Percentiles rank a stretch among this genome's conserved stretches.
Conservation (phyloP, 1,140 invertebrate species). For the Condylostylus longicornis region DNA sequence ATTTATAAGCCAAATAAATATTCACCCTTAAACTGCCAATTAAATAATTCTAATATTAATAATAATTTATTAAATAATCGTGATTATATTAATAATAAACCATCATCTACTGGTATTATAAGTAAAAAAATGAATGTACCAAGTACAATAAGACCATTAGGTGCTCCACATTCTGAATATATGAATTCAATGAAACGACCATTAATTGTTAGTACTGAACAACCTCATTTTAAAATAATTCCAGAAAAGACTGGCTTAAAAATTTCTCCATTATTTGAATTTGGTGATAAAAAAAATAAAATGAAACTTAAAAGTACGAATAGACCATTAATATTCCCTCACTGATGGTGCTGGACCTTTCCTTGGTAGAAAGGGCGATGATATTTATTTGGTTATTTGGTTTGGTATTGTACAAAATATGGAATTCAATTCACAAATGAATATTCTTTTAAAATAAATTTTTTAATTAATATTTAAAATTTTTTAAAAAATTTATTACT, state of each 20-base stretch:
- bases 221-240: conserved; percentile 36
- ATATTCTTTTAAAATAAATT: too few species aligned
- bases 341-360: conserved; percentile 34
- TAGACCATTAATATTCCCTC: conserved; percentile 28
- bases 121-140: conserved; percentile 33
- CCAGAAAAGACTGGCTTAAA: conserved; percentile 36
- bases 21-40: conserved; percentile 28
- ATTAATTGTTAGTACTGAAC: conserved; percentile 30
- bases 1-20: conserved; percentile 32
- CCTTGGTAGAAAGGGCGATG: conserved; percentile 27
- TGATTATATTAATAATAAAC: too few species aligned
- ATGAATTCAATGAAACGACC: conserved; percentile 37
- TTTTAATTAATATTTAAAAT: too few species aligned
- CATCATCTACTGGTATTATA: too few species aligned
- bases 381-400: too few species aligned
- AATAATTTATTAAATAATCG: too few species aligned
- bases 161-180: conserved; percentile 23
- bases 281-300: conserved; percentile 19
- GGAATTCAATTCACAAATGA: too few species aligned
- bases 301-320: conserved; percentile 28
- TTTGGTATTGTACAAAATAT: too few species aligned
- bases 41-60: conserved; percentile 32
- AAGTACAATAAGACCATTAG: conserved; percentile 21
- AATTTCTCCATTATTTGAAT: conserved; percentile 34
- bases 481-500: too few species aligned